Conservation (phyloP, 2,888 invertebrate species). For the Sminthurinus aureus region DNA sequence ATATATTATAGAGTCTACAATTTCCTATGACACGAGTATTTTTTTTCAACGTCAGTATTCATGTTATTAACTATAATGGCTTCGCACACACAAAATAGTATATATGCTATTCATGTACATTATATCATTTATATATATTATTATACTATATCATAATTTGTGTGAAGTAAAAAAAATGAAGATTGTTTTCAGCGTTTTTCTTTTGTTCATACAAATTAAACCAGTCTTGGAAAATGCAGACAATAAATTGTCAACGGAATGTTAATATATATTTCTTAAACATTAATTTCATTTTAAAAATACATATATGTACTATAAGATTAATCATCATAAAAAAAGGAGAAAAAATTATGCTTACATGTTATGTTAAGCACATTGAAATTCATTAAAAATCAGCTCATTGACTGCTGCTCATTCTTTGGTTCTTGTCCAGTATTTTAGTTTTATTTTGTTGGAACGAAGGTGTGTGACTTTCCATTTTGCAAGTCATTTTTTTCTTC, state of each 20-base stretch:
- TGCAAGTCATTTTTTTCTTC: not conserved
- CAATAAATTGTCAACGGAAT: constrained; percentile 36
- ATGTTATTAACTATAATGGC: constrained; percentile 8
- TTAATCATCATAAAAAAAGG: not conserved
- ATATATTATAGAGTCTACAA: not conserved
- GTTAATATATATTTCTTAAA: constrained; percentile 14
- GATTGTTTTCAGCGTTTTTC: constrained; percentile 17
- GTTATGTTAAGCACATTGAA: not conserved
- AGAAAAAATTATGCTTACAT: not conserved
- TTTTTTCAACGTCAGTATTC: not conserved
- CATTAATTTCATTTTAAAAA: not conserved
- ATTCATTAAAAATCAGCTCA: not conserved
- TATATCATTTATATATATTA: not conserved
- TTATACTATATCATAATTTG: not conserved
- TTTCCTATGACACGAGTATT: constrained; percentile 36
- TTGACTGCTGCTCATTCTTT: not conserved
- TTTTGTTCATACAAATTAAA: constrained; percentile 33
- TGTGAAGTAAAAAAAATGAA: constrained; percentile 29
- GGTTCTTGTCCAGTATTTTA: constrained; percentile 8
- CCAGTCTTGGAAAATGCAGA: constrained; percentile 38
- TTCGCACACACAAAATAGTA: constrained; percentile 4
- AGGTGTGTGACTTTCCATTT: not conserved
- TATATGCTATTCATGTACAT: not conserved
- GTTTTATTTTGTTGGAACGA: not conserved
- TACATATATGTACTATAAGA: not conserved